Evolutionary conservation across 2,113 vertebrate genomes (phyloP), one percentile per base, ranked within the genome.

Genomic region (Eidolon helvum): DNA sequence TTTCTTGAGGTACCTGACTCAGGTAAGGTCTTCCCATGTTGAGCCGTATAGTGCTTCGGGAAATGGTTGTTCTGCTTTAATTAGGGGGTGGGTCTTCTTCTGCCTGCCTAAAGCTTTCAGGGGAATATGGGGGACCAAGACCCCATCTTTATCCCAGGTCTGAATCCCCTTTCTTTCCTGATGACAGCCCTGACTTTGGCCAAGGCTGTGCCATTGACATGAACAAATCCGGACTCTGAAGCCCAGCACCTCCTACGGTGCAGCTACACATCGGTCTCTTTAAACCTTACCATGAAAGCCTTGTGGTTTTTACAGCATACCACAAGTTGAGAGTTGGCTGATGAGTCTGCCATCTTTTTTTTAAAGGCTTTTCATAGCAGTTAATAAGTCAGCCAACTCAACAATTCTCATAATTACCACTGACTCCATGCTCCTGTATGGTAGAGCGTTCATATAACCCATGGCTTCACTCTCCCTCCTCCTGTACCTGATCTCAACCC

Each of bases 361-460:
- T 3, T 3, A 5, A 48, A 43, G 69, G 35, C 19, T 74, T 63
- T 65, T 35, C n/a, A 65, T 19, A 40, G 35, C 26, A 15, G 11
- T 40, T 78, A 53, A 65, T 0, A 55, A 92, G 68, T 22, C 45
- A 14, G 77, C 33, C 26, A 55, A 75, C 14, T 28, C 50, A 38
- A 63, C 30, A 35, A 7, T 4, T 3, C n/a, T 26, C 18, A 28
- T 28, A 19, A 28, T 28, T 6, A 24, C 45, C 59, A 48, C 26
- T 0, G 55, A 43, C 35, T 3, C 75, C 55, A 15, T 11, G 1
- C 15, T 12, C 22, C 12, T 1, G 0, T 11, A n/a, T 22, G 33
- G 79, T 40, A 10, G 69, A 26, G 50, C 50, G 59, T 40, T 68
- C 79, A n/a, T 8, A 8, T 1, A 35, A 30, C 86, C 68, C 53